Base-by-base conservation (phyloP, 2,113 vertebrate species). In the Periophthalmodon schlosseri region DNA sequence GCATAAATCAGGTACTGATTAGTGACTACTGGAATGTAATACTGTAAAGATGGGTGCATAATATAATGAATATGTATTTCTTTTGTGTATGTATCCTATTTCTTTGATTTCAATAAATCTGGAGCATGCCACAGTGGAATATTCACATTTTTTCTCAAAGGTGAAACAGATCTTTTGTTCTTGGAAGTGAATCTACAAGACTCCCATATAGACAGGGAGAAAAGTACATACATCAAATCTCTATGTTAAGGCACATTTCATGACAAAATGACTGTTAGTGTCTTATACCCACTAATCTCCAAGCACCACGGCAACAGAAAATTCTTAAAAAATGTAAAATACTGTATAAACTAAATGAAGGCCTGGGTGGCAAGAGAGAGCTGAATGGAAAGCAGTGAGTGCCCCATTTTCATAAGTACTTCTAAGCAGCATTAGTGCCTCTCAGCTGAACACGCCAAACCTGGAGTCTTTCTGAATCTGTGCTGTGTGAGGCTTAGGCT, bases 381-480 rank as follows among this genome's bases (percentile, higher is more conserved):
- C 18, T 68, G 78, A 79, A 87, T 69, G 70, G 68, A 60, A 84
- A 81, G 75, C 49, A 21, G 58, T 82, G 80, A 78, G 82, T 84
- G 83, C 81, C 91, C 81, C 74, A 79, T 90, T 90, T 88, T 88
- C 80, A 73, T 86, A 88, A 90, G 89, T 84, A 90, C 79, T 84
- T 83, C 86, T 89, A 89, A 90, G 89, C 78, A 84, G 90, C 84
- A 89, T 91, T 91, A 91, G 84, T 86, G 81, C 79, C 75, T 91
- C 91, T 87, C 75, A 89, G 87, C 88, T 86, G 86, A 91, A 88
- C 84, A 88, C 73, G 80, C 82, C 85, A 91, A 90, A 87, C 86
- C 82, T 79, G 71, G 85, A 90, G 86, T 89, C 86, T 81, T 65
- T 74, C 77, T 63, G 85, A 87, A 89, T 89, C 84, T 78, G 75